These are phyloP conservation scores for Cryptophagus acutangulus DNA, from an alignment of 2,888 invertebrate genomes.

Conservation along the genomic window DNA sequence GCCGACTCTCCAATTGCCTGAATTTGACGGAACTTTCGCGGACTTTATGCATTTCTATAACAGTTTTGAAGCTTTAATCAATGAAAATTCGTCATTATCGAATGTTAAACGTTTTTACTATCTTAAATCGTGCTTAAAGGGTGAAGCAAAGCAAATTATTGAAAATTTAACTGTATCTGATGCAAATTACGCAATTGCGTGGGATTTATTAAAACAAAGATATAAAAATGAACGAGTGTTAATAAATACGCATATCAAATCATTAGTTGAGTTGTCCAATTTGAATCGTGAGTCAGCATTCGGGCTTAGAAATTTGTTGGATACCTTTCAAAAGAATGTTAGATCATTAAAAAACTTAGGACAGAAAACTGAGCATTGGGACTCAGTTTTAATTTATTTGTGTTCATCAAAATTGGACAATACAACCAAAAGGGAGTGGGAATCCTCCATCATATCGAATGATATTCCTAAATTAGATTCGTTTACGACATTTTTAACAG, in stretches of 20 bases:
- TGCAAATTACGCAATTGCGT: conserved; percentile 8
- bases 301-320: conserved; percentile 4
- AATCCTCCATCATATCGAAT: conserved; percentile 12
- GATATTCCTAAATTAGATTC: conserved; percentile 2
- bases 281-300: conserved; percentile 4
- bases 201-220: conserved; percentile 3
- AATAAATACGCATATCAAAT: conserved; percentile 6
- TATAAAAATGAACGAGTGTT: conserved; percentile 12
- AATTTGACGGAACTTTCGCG: conserved; percentile 5
- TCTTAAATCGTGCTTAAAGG: too few relatives aligned
- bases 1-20: conserved; percentile 4
- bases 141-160: conserved; percentile 6
- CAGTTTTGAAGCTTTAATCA: conserved; percentile 4
- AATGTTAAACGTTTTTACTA: too few relatives aligned
- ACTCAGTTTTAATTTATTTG: conserved; percentile 12
- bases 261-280: conserved; percentile 1
- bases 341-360: neutral
- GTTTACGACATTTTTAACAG: neutral
- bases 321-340: conserved; percentile 5
- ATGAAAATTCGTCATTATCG: conserved; percentile 2
- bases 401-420: conserved; percentile 8
- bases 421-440: conserved; percentile 11
- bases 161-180: conserved; percentile 8
- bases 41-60: conserved; percentile 6
- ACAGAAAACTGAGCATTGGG: neutral